These are phyloP conservation scores for Phaethornis superciliosus DNA, from an alignment of 2,113 vertebrate genomes.

Conservation along the genomic window DNA sequence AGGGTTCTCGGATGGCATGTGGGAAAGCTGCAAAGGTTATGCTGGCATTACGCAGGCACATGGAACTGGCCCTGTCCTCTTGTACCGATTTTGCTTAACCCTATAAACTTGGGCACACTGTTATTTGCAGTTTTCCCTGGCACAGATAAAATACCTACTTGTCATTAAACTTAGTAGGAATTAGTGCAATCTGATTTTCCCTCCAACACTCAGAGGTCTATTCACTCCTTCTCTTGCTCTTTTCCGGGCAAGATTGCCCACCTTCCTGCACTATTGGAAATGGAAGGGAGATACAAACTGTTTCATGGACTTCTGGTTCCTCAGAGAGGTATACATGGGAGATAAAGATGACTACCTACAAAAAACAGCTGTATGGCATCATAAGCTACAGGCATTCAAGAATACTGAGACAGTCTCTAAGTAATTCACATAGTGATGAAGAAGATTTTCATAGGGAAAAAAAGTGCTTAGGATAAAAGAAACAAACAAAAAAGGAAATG, in stretches of 20 bases:
- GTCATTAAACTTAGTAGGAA: not conserved
- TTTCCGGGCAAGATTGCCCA: not conserved
- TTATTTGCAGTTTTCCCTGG: not conserved
- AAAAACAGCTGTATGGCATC: constrained; percentile 8
- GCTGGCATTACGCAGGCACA: not conserved
- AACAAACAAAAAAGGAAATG: constrained; percentile 40
- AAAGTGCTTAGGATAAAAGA: constrained; percentile 51
- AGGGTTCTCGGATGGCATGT: not conserved
- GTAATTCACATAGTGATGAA: constrained; percentile 42
- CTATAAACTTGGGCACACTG: not conserved
- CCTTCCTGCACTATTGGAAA: not conserved
- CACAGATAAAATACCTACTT: not conserved
- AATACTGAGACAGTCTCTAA: constrained; percentile 19
- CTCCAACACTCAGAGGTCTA: not conserved
- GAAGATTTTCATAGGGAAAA: constrained; percentile 27
- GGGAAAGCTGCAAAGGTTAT: not conserved
- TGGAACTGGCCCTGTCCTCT: not conserved
- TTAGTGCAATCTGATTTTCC: not conserved
- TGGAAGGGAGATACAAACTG: not conserved
- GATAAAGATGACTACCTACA: not conserved
- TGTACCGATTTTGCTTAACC: not conserved
- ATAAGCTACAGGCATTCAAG: constrained; percentile 1
- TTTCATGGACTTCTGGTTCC: not conserved
- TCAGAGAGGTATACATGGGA: not conserved
- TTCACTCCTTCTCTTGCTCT: not conserved